Percentiles rank a stretch among this genome's conserved stretches.
Conservation (phyloP, 2,113 vertebrate species). For the Microcebus ravelobensis region DNA sequence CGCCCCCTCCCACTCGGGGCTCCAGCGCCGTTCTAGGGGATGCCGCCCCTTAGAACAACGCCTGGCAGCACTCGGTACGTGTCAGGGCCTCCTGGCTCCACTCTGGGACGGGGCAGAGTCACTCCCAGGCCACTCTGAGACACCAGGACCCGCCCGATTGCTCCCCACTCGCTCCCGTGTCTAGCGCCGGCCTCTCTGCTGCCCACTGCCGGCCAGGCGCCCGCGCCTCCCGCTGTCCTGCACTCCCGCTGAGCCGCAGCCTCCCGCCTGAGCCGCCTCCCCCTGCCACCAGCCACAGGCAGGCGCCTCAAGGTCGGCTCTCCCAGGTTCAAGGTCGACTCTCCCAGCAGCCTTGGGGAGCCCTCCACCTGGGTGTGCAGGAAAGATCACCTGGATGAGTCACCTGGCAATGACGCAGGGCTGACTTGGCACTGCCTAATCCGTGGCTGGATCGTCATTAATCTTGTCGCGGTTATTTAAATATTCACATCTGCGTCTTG, state of each 20-base stretch:
- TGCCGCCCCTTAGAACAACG: not conserved
- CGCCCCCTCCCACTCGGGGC: not conserved
- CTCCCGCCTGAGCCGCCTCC: fast-evolving
- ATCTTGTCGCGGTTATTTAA: fast-evolving
- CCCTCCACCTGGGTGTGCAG: not conserved
- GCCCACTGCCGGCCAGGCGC: not conserved
- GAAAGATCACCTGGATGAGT: too few species aligned
- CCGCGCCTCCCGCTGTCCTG: not conserved
- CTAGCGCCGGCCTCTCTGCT: fast-evolving
- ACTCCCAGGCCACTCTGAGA: not conserved
- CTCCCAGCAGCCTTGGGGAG: not conserved
- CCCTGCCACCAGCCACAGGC: not conserved
- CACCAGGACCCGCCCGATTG: fast-evolving
- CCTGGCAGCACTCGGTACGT: not conserved
- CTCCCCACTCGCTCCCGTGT: fast-evolving
- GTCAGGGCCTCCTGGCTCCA: fast-evolving
- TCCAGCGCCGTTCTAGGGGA: fast-evolving
- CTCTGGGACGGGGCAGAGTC: not conserved
- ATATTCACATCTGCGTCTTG: fast-evolving
- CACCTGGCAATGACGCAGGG: fast-evolving
- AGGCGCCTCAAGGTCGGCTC: not conserved
- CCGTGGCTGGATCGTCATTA: fast-evolving
- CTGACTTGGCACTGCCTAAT: fast-evolving
- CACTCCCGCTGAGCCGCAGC: not conserved
- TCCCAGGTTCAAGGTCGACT: not conserved